Base-by-base conservation (phyloP, 2,888 invertebrate species). In the Polietes domitor region DNA sequence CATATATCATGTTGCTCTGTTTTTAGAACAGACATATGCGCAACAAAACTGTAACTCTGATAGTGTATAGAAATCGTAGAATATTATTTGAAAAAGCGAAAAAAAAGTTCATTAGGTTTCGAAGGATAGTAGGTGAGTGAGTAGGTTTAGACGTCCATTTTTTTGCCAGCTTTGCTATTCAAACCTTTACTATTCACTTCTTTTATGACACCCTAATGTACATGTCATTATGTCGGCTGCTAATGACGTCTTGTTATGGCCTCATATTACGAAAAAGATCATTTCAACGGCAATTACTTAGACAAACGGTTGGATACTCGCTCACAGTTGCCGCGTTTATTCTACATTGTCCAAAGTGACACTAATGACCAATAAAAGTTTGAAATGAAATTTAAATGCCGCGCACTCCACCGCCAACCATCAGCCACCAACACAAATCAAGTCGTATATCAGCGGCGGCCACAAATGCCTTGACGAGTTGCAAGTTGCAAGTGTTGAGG, bases 281-380 rank as follows among this genome's bases (percentile, higher is more conserved):
- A 43, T 68, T 68, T 68, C 68, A 68, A 41, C 7, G 43, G 68
- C 43, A 10, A 68, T 68, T 68, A 68, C 7, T 68, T 24, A 24
- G 68, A 24, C 24, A 12, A 65, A 68, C 41, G 24, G 65, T 43
- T 10, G 43, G 24, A 43, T 24, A 68, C 37, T 19, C 41, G 19
- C 19, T 3, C 37, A 61, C n/a, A 41, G 68, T 68, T 68, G 21
- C 68, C 43, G 68, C 43, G n/a, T 43, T 68, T 41, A 68, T 68
- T 68, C 41, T 41, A 43, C 41, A 43, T 21, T 21, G 68, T 43
- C 15, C 41, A 37, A 68, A 68, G 24, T 68, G 68, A 68, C 68
- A 68, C 68, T 68, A 68, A 68, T 68, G 68, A 68, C 68, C 68
- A 68, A 68, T 68, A 68, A 68, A 68, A 68, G 19, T 68, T 17